A percentile compares a stretch with the other conserved stretches of the same genome.
phyloP scores from a whole-genome alignment of 2,113 vertebrate genomes.

The Pelecanoides urinatrix region DNA sequence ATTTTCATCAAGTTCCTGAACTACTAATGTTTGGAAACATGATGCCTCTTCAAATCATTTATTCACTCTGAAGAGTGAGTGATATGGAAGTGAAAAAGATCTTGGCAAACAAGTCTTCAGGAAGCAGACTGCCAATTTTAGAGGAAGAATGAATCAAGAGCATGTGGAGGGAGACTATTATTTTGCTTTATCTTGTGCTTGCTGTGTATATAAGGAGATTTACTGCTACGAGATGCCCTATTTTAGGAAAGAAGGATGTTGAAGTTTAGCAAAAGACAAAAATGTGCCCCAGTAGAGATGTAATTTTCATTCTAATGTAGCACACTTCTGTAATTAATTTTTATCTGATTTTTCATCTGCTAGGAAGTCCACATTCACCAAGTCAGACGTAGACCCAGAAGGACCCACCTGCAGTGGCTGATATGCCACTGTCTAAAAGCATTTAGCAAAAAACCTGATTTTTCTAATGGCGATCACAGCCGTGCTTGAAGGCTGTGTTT shows the following conservation, averaged over 20 bases:
- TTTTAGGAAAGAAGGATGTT: background rate
- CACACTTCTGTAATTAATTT: background rate
- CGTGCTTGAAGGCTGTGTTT: background rate
- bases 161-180: background rate
- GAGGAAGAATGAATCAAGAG: constrained; percentile 20
- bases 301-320: constrained; percentile 9
- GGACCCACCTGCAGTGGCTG: background rate
- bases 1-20: background rate
- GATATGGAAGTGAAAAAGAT: background rate
- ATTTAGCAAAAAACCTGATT: background rate
- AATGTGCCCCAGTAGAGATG: background rate
- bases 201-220: constrained; percentile 18
- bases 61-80: background rate
- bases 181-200: constrained; percentile 35
- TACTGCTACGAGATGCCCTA: background rate
- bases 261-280: constrained; percentile 49
- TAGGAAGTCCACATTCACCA: background rate
- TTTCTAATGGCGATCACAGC: background rate
- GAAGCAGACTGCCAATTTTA: constrained; percentile 17
- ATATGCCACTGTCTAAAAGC: background rate
- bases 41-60: background rate
- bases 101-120: constrained; percentile 14
- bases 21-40: background rate
- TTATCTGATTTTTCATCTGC: background rate
- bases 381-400: background rate